Percentiles rank a stretch among this genome's conserved stretches.
phyloP scores from a whole-genome alignment of 2,113 vertebrate species.

The Nycticebus coucang region DNA sequence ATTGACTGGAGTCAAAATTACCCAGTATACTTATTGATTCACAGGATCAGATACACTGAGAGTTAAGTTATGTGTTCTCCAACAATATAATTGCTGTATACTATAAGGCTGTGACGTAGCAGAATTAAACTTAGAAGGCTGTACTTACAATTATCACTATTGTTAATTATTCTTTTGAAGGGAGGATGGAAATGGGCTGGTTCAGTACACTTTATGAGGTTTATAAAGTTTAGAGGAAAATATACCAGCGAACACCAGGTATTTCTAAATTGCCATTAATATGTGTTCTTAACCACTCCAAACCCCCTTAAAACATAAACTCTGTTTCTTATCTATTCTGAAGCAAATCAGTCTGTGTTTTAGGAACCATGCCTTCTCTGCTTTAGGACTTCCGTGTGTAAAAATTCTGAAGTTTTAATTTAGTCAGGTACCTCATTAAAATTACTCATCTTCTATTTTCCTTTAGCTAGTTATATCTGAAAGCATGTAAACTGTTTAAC shows the following conservation, averaged over 20 bases:
- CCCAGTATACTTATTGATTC: background rate
- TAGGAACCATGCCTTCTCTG: background rate
- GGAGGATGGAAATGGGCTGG: background rate
- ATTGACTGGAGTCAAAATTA: background rate
- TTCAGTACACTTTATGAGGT: background rate
- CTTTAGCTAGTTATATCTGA: background rate
- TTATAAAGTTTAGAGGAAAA: background rate
- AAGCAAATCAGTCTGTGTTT: background rate
- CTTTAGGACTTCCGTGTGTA: background rate
- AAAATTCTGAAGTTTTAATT: background rate
- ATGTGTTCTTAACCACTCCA: background rate
- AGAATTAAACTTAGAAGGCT: background rate
- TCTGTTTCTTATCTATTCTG: background rate
- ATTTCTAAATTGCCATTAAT: background rate
- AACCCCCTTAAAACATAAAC: background rate
- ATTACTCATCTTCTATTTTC: background rate
- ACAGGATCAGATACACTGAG: background rate
- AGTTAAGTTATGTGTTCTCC: background rate
- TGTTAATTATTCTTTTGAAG: background rate
- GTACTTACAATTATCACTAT: background rate
- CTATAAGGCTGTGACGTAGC: background rate
- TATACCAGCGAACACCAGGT: background rate
- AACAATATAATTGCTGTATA: background rate
- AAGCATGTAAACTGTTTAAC: background rate
- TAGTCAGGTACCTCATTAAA: background rate